Percentiles rank a stretch among this genome's conserved stretches.
These are phyloP conservation scores for Ophion costatus DNA, from an alignment of 2,888 invertebrate species.

Conservation along the genomic window DNA sequence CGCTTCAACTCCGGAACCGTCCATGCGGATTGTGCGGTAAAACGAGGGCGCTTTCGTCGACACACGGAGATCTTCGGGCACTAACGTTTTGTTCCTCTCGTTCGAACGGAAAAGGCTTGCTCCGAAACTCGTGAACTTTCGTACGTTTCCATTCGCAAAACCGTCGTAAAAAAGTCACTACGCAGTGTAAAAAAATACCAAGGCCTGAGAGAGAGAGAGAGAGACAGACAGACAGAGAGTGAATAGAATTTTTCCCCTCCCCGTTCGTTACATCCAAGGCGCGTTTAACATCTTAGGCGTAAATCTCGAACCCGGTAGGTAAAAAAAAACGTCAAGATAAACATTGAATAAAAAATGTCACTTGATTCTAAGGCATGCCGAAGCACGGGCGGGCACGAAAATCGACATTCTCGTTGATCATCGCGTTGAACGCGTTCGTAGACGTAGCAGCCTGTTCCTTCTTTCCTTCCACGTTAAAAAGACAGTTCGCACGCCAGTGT, in stretches of 20 bases:
- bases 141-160: conserved; percentile 26
- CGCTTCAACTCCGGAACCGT: background rate
- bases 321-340: conserved; percentile 19
- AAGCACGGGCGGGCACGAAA: conserved; percentile 37
- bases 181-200: conserved; percentile 43
- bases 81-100: background rate
- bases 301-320: background rate
- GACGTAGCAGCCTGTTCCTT: background rate
- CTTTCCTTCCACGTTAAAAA: conserved; percentile 26
- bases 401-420: conserved; percentile 48
- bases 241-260: conserved; percentile 12
- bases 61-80: conserved; percentile 32
- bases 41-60: conserved; percentile 26
- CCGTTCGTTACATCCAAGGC: background rate
- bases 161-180: conserved; percentile 53
- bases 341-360: background rate
- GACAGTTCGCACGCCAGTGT: conserved; percentile 54
- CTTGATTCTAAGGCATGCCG: conserved; percentile 36
- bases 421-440: conserved; percentile 46
- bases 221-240: conserved; percentile 6
- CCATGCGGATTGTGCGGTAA: conserved; percentile 45
- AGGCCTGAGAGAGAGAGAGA: conserved; percentile 30
- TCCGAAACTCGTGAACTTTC: background rate
- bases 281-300: background rate
- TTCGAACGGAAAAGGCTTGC: background rate